A percentile compares a stretch with the other conserved stretches of the same genome.
phyloP scores from a whole-genome alignment of 2,797 vertebrate genomes.

The Neomorphus geoffroyi region DNA sequence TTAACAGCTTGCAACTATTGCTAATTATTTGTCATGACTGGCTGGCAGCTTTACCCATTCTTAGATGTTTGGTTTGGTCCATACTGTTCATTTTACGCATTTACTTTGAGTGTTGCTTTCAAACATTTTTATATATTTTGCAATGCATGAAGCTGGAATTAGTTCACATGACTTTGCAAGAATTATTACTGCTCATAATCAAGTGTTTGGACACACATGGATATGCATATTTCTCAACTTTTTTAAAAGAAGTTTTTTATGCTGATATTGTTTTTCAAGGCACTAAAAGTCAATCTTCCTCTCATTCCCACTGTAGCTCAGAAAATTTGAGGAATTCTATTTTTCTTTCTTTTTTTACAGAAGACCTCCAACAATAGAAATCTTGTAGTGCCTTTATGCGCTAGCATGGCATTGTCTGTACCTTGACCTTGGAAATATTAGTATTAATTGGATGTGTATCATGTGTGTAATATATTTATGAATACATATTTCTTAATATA shows the following conservation, averaged over 20 bases:
- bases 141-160: background rate
- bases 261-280: background rate
- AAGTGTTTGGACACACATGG: background rate
- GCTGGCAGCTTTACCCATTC: background rate
- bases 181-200: background rate
- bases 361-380: background rate
- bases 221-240: background rate
- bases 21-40: background rate
- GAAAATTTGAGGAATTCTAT: background rate
- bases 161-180: background rate
- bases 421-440: background rate
- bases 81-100: background rate
- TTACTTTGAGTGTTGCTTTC: conserved; percentile 6
- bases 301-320: background rate
- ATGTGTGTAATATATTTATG: background rate
- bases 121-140: background rate
- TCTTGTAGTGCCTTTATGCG: background rate
- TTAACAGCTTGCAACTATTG: conserved; percentile 25
- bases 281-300: background rate
- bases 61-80: background rate
- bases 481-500: background rate
- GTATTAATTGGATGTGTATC: background rate
- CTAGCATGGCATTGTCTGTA: background rate
- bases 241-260: background rate
- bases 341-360: background rate